Base-by-base conservation (phyloP, 2,113 vertebrate species). In the Ailuropoda melanoleuca region DNA sequence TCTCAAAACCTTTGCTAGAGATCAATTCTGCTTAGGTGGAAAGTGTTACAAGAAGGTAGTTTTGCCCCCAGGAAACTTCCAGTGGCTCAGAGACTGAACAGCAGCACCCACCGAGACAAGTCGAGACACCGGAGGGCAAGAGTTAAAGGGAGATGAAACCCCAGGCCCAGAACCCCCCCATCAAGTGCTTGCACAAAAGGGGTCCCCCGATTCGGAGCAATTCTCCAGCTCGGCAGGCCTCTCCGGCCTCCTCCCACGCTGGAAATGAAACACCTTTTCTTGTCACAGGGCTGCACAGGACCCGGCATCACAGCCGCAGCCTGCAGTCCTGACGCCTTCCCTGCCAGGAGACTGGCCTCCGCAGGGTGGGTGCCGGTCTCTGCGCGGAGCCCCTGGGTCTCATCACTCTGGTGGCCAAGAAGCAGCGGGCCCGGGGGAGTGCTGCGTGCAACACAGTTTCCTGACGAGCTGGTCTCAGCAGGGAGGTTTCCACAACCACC, bases 361-460 rank as follows among this genome's bases (percentile, higher is more conserved):
- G 23, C 0, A 11, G 55, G n/a, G 9, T 0, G 0, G 18, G 66
- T 4, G 4, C 46, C 7, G 2, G 8, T 18, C 89, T 85, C 85
- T 81, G 83, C 31, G 31, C 29, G 1, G 37, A 50, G 58, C 3
- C 37, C 24, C 34, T 14, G 81, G 17, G 31, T 78, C 55, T 15
- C 14, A 7, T 66, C 37, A 6, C 19, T 37, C 34, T 50, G 11
- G 8, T 55, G 50, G 74, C 24, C 29, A 34, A 24, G 88, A 17
- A 13, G 34, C 70, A 43, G 43, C 58, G 29, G 64, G 74, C 58
- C 80, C 13, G 0, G 4, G 70, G 34, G 68, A 70, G 6, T 0
- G 15, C 50, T 55, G 24, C 4, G 1, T 1, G 50, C 37, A 24
- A 3, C 19, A 2, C 1, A 46, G 89, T 6, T 74, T 60, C 89